Conservation (phyloP, 2,797 vertebrate species). For the Enteromius anoplus region DNA sequence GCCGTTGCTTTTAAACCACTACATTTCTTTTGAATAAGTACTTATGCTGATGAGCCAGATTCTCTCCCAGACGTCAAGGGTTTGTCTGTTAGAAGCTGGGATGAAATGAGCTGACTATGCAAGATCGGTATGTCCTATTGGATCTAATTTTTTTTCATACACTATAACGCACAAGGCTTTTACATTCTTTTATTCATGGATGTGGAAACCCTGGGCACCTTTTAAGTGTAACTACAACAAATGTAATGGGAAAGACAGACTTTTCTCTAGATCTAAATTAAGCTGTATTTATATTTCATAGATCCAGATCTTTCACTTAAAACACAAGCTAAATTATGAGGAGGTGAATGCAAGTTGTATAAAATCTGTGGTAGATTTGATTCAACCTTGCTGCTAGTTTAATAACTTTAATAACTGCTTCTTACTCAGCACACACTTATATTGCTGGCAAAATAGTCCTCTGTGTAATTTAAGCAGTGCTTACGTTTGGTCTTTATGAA, state of each 20-base stretch:
- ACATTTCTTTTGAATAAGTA: slow-evolving; percentile 32
- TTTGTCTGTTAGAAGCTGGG: slow-evolving; percentile 36
- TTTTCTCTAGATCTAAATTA: not conserved
- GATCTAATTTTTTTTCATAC: not conserved
- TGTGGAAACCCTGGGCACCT: slow-evolving; percentile 12
- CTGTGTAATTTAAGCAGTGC: slow-evolving; percentile 26
- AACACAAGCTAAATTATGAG: not conserved
- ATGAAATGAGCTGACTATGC: slow-evolving; percentile 57
- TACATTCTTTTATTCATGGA: slow-evolving; percentile 30
- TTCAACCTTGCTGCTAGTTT: not conserved
- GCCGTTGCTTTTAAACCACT: slow-evolving; percentile 38
- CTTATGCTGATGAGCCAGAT: slow-evolving; percentile 19
- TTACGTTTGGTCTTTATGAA: slow-evolving; percentile 29
- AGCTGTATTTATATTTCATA: slow-evolving; percentile 21
- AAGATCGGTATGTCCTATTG: slow-evolving; percentile 43
- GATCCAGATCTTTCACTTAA: not conserved
- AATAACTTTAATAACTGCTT: slow-evolving; percentile 31
- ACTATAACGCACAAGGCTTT: slow-evolving; percentile 25
- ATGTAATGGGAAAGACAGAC: not conserved
- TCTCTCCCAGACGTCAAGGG: slow-evolving; percentile 18
- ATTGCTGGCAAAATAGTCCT: slow-evolving; percentile 16
- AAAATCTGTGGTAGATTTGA: not conserved
- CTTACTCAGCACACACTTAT: slow-evolving; percentile 12
- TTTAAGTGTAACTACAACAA: slow-evolving; percentile 10
- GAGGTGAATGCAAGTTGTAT: not conserved